Evolutionary conservation across 2,113 vertebrate genomes (phyloP).

Genomic region (Lichenostomus cassidix): DNA sequence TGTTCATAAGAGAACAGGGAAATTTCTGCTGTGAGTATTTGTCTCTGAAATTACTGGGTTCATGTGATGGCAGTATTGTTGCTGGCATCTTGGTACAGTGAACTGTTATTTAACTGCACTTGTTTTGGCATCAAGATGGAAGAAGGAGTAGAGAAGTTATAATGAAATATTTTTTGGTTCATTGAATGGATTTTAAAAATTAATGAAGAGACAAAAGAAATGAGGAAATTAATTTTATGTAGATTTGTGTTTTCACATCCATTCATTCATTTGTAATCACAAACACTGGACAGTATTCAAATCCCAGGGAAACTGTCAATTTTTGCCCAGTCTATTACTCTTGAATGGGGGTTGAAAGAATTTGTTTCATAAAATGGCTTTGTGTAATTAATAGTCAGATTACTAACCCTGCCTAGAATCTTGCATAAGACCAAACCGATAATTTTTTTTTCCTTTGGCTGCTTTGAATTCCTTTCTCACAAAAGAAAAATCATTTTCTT

Average conservation of each 20-base stretch:
- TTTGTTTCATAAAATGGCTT: neutral
- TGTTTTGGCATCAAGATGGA: neutral
- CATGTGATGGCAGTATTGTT: neutral
- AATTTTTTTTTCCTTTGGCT: neutral
- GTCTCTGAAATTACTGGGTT: neutral
- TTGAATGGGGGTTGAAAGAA: neutral
- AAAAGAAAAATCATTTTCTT: neutral
- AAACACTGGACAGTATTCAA: neutral
- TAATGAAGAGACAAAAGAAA: neutral
- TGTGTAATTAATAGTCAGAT: neutral
- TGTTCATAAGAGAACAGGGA: neutral
- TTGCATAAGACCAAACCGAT: neutral
- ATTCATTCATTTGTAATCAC: neutral
- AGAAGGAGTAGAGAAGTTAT: neutral
- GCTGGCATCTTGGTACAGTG: neutral
- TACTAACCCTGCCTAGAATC: neutral
- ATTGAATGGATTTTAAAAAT: neutral
- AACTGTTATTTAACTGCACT: neutral
- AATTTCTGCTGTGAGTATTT: neutral
- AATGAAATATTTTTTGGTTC: neutral
- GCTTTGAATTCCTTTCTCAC: neutral
- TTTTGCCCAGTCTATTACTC: neutral
- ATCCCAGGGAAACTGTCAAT: neutral
- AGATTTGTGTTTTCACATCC: neutral
- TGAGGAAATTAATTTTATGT: neutral